A percentile compares a stretch with the other conserved stretches of the same genome.
phyloP scores from a whole-genome alignment of 2,113 vertebrate genomes.

The Glareola pratincola region DNA sequence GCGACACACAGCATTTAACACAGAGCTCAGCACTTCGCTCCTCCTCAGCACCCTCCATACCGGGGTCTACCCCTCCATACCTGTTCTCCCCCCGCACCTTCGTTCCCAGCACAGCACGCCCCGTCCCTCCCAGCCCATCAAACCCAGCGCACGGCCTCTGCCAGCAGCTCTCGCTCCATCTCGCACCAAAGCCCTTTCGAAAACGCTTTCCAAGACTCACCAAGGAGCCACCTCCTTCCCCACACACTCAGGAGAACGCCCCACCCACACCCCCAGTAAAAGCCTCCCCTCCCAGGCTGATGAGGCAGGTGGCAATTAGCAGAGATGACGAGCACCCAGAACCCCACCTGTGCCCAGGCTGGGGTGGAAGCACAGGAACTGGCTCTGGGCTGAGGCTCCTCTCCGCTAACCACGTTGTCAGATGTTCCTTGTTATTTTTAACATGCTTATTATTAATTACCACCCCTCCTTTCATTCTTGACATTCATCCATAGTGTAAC shows the following conservation, averaged over 20 bases:
- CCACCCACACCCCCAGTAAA: rapidly evolving
- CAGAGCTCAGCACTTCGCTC: background rate
- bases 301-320: background rate
- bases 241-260: rapidly evolving
- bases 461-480: background rate
- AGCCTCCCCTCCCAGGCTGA: no score
- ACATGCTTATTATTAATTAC: background rate
- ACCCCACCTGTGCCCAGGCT: background rate
- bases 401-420: background rate
- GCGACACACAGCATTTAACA: rapidly evolving
- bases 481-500: background rate
- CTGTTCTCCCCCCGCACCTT: background rate
- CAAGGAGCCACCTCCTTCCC: background rate
- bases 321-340: background rate
- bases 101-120: background rate
- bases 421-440: background rate
- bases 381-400: background rate
- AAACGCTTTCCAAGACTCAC: rapidly evolving
- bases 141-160: rapidly evolving
- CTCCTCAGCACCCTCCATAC: rapidly evolving
- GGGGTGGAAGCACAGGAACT: background rate
- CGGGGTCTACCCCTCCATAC: no score
- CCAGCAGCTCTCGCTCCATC: rapidly evolving
- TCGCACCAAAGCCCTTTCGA: no score
- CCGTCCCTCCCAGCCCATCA: background rate